phyloP scores from a whole-genome alignment of 1,140 invertebrate species.

The Ptiloglossa arizonensis region DNA sequence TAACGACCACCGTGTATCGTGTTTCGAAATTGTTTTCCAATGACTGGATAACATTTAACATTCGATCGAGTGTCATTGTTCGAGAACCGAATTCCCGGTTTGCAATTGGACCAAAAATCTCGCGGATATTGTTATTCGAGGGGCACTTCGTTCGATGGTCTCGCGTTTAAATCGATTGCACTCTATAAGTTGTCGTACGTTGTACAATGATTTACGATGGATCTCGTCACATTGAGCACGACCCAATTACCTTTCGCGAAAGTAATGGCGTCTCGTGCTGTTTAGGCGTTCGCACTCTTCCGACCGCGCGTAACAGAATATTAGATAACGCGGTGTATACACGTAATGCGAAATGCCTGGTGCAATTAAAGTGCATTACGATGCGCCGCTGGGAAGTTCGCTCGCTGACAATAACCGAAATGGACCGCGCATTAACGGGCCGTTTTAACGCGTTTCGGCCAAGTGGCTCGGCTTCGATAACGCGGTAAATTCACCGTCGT shows the following conservation, averaged over 20 bases:
- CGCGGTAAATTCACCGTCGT: background rate
- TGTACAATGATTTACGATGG: too few relatives aligned
- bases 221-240: too few relatives aligned
- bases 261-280: constrained; percentile 33
- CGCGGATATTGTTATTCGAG: too few relatives aligned
- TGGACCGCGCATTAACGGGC: constrained; percentile 35
- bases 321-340: constrained; percentile 17
- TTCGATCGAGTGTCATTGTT: too few relatives aligned
- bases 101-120: too few relatives aligned
- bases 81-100: too few relatives aligned
- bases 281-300: constrained; percentile 16
- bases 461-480: constrained; percentile 5
- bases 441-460: constrained; percentile 16
- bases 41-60: too few relatives aligned
- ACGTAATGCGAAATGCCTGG: constrained; percentile 5
- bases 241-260: constrained; percentile 26
- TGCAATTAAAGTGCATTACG: constrained; percentile 39
- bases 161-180: too few relatives aligned
- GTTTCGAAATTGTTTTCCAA: too few relatives aligned
- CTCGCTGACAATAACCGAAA: constrained; percentile 34
- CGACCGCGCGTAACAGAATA: background rate
- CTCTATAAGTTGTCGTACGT: too few relatives aligned
- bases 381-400: constrained; percentile 9
- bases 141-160: too few relatives aligned
- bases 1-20: too few relatives aligned